A percentile compares a stretch with the other conserved stretches of the same genome.
These are phyloP conservation scores for Eunapius fragilis DNA, from an alignment of 37 sponge, comb jelly and placozoan genomes.

Conservation along the genomic window DNA sequence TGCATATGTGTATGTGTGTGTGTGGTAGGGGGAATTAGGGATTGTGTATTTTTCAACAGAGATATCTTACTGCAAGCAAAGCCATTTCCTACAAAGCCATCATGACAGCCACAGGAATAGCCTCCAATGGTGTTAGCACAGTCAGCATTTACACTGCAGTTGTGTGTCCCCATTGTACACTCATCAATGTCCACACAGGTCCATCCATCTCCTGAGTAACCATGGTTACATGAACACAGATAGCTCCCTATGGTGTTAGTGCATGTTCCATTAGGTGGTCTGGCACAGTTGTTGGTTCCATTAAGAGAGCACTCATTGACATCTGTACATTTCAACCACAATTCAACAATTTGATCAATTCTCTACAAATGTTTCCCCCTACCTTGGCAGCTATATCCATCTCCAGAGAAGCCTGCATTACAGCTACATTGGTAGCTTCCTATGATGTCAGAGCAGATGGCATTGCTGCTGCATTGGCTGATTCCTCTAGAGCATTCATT, in stretches of 20 bases:
- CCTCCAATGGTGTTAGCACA: neutral
- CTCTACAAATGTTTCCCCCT: neutral
- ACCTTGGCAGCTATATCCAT: constrained; percentile 39
- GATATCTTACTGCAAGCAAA: neutral
- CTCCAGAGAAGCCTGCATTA: constrained; percentile 21
- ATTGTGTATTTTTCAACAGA: neutral
- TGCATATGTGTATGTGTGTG: neutral
- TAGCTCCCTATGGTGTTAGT: constrained; percentile 43
- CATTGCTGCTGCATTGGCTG: constrained; percentile 22
- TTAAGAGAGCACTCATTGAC: constrained; percentile 40
- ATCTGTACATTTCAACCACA: constrained; percentile 9
- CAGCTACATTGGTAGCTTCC: constrained; percentile 45
- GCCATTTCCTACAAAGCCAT: neutral
- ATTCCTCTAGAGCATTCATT: neutral
- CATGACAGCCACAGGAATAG: neutral
- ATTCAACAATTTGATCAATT: neutral
- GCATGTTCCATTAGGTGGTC: constrained; percentile 14
- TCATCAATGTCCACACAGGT: constrained; percentile 12
- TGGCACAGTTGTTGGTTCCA: constrained; percentile 5
- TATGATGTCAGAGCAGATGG: constrained; percentile 40
- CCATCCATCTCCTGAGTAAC: constrained; percentile 25
- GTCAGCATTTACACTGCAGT: neutral
- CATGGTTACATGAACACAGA: constrained; percentile 34
- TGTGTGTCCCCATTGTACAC: neutral
- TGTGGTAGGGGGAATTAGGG: neutral